A percentile compares a stretch with the other conserved stretches of the same genome.
Conservation (phyloP, 2,113 vertebrate species). For the Archocentrus centrarchus region DNA sequence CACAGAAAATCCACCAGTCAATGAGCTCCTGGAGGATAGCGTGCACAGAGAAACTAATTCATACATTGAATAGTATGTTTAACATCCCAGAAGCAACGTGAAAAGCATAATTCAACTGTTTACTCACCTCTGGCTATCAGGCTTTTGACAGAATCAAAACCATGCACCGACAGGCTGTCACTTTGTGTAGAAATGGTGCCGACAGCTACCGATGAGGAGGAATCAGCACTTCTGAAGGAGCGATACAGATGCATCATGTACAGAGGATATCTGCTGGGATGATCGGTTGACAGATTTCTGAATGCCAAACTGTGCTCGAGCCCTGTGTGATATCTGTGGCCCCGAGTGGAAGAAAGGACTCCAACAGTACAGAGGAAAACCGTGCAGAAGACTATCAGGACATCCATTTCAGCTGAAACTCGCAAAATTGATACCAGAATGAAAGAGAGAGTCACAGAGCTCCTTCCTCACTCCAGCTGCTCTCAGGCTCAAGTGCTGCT, state of each 20-base stretch:
- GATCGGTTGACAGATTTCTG: conserved; percentile 36
- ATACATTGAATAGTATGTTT: neutral
- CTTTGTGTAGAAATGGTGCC: neutral
- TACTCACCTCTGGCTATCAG: conserved; percentile 85
- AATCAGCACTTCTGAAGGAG: conserved; percentile 65
- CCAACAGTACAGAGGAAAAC: conserved; percentile 32
- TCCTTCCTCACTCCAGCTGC: conserved; percentile 61
- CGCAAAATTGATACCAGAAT: neutral
- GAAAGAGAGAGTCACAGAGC: conserved; percentile 32
- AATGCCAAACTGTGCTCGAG: conserved; percentile 3
- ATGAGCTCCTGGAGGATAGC: conserved; percentile 27
- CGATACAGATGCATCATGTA: conserved; percentile 90
- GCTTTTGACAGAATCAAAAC: conserved; percentile 83
- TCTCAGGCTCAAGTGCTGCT: conserved; percentile 68
- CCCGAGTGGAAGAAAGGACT: neutral
- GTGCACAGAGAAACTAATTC: conserved; percentile 15
- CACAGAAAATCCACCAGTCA: conserved; percentile 54
- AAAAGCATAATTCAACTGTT: neutral
- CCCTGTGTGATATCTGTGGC: neutral
- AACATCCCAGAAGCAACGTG: neutral
- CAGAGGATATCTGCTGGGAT: conserved; percentile 70
- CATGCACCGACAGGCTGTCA: conserved; percentile 48
- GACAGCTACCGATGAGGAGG: conserved; percentile 16
- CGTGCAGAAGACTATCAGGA: neutral
- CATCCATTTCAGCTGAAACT: conserved; percentile 55